Evolutionary conservation across 2,888 invertebrate species (phyloP).

Genomic region (Macroteleia sp.): DNA sequence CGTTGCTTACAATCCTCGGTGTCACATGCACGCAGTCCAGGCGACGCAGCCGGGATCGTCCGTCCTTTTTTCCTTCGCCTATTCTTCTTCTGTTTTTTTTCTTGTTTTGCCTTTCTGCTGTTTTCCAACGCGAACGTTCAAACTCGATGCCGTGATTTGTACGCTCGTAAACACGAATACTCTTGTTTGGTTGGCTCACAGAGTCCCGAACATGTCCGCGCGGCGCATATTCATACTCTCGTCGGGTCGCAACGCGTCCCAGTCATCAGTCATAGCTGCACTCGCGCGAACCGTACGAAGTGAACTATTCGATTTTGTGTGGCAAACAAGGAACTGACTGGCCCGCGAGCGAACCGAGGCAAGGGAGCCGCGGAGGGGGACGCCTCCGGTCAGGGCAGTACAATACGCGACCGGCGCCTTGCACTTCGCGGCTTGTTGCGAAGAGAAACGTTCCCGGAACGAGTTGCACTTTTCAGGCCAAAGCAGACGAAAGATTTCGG

Average conservation of each 20-base stretch:
- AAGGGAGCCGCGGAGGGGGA: conserved; percentile 71
- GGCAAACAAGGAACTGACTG: conserved; percentile 84
- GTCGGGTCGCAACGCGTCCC: conserved; percentile 45
- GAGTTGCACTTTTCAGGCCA: too few relatives aligned
- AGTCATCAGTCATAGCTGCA: conserved; percentile 73
- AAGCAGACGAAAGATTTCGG: too few relatives aligned
- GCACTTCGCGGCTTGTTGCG: neutral
- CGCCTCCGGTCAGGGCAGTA: conserved; percentile 23
- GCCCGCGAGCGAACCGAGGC: conserved; percentile 80
- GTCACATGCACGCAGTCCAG: conserved; percentile 37
- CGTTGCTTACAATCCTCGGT: conserved; percentile 42
- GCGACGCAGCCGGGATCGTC: conserved; percentile 39
- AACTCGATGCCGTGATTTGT: neutral
- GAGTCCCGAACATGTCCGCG: conserved; percentile 26
- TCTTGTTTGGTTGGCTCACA: neutral
- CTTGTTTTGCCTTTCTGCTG: neutral
- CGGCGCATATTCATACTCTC: conserved; percentile 47
- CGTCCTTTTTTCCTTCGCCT: neutral
- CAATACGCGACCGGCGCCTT: conserved; percentile 17
- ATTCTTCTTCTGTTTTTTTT: neutral
- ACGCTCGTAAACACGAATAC: neutral
- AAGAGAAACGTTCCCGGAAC: neutral
- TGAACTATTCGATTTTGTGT: conserved; percentile 84
- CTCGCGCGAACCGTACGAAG: conserved; percentile 80
- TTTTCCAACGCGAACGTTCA: too few relatives aligned